Conservation (phyloP, 1,140 invertebrate species). For the Mya arenaria region DNA sequence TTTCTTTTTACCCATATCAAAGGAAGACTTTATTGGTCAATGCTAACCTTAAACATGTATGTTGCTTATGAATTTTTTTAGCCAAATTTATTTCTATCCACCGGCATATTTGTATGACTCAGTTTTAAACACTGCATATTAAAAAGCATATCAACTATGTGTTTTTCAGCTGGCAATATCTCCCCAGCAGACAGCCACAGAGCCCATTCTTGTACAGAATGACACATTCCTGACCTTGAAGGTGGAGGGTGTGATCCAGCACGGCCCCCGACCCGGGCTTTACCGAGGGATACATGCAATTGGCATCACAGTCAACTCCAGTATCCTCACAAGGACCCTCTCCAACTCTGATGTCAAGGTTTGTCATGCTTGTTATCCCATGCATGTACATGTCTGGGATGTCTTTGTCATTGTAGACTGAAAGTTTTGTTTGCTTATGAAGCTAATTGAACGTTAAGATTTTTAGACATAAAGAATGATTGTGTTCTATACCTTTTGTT, state of each 20-base stretch:
- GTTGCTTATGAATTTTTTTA: too few species aligned
- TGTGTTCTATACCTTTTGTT: too few species aligned
- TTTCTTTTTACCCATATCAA: too few species aligned
- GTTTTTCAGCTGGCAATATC: conserved; percentile 86
- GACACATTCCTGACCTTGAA: conserved; percentile 91
- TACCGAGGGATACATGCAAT: conserved; percentile 88
- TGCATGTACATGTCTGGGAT: too few species aligned
- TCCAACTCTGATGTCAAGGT: conserved; percentile 57
- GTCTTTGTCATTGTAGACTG: background rate
- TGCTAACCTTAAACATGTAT: too few species aligned
- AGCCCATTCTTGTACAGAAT: conserved; percentile 88
- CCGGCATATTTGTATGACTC: too few species aligned
- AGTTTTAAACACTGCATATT: too few species aligned
- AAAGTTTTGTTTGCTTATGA: background rate
- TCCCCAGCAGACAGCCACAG: conserved; percentile 89
- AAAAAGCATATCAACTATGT: too few species aligned
- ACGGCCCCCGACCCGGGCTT: conserved; percentile 83
- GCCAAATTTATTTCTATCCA: too few species aligned
- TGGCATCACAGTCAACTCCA: conserved; percentile 87
- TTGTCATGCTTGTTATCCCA: background rate
- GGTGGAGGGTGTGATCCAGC: conserved; percentile 93
- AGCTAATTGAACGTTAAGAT: too few species aligned
- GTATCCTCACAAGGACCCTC: conserved; percentile 77
- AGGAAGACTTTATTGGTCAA: too few species aligned
- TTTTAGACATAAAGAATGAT: too few species aligned